Evolutionary conservation across 2,113 vertebrate genomes (phyloP).

Genomic region (Bufo gargarizans): DNA sequence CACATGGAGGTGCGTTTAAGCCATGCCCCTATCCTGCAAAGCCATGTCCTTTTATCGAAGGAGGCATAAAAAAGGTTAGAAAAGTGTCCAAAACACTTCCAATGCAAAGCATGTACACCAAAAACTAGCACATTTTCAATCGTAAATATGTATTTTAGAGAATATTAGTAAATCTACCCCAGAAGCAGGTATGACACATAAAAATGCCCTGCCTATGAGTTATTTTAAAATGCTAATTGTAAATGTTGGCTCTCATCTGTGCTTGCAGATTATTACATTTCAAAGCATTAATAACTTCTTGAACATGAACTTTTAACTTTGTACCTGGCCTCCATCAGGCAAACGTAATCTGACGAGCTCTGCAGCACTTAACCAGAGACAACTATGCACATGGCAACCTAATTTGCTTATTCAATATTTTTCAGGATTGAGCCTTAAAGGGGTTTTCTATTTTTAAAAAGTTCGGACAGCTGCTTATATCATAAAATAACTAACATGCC

Average conservation of each 20-base stretch:
- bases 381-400: not conserved
- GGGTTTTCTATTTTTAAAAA: not conserved
- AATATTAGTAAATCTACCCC: not conserved
- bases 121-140: too few relatives aligned
- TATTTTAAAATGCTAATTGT: not conserved
- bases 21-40: too few relatives aligned
- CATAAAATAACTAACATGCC: not conserved
- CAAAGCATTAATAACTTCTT: not conserved
- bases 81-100: too few relatives aligned
- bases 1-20: too few relatives aligned
- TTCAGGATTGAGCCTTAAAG: not conserved
- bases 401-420: not conserved
- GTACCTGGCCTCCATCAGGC: not conserved
- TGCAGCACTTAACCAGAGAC: not conserved
- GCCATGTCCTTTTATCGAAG: too few relatives aligned
- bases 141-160: too few relatives aligned
- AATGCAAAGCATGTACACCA: too few relatives aligned
- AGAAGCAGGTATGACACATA: not conserved
- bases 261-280: not conserved
- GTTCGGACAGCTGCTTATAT: not conserved
- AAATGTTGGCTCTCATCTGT: not conserved
- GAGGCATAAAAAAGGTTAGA: too few relatives aligned
- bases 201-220: not conserved
- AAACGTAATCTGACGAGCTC: not conserved
- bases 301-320: not conserved